A percentile compares a stretch with the other conserved stretches of the same genome.
These are phyloP conservation scores for Rhynchonycteris naso DNA, from an alignment of 2,797 vertebrate genomes.

Conservation along the genomic window DNA sequence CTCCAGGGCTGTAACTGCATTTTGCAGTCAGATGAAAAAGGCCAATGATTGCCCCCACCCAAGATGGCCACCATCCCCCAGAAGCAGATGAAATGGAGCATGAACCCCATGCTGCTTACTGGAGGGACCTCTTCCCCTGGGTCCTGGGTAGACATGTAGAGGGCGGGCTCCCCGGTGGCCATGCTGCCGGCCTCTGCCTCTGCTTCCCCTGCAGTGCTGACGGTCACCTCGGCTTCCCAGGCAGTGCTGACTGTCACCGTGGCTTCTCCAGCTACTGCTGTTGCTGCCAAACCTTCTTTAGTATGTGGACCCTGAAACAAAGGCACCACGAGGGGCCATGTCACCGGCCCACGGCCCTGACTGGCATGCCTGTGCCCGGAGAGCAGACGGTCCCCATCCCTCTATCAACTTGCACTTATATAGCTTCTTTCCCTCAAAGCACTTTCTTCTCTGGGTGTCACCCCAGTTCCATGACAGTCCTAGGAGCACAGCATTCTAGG, in stretches of 20 bases:
- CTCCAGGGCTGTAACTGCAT: neutral
- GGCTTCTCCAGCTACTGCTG: neutral
- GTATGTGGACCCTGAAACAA: constrained; percentile 11
- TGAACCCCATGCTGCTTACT: constrained; percentile 28
- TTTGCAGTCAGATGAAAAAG: neutral
- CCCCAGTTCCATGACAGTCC: neutral
- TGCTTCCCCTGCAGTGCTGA: neutral
- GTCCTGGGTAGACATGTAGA: neutral
- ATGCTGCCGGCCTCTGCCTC: neutral
- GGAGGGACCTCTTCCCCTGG: neutral
- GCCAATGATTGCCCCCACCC: neutral
- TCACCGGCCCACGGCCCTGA: neutral
- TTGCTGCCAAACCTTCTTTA: neutral
- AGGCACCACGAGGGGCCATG: neutral
- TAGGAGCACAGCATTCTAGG: neutral
- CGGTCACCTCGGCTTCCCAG: neutral
- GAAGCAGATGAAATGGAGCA: neutral
- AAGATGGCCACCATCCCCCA: accelerated
- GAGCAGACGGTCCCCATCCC: too few species aligned
- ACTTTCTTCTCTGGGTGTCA: neutral
- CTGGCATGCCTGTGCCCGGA: neutral
- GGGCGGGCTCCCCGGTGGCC: neutral
- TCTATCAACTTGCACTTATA: neutral
- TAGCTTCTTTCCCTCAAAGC: neutral
- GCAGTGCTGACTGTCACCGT: neutral